These are phyloP conservation scores for Ascaphus truei DNA, from an alignment of 2,113 vertebrate genomes.

Conservation along the genomic window DNA sequence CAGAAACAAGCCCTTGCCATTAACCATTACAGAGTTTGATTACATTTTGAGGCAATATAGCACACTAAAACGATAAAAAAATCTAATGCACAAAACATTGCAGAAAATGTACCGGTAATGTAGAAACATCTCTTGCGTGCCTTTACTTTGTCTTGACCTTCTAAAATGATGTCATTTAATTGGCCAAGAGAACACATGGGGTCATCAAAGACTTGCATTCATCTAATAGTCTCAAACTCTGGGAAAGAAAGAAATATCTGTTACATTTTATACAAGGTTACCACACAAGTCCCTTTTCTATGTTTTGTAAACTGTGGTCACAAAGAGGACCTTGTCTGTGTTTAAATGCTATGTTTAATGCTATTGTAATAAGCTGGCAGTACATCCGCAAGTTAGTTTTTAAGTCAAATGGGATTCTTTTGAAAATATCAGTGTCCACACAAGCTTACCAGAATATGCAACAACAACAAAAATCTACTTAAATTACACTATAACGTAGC, in stretches of 20 bases:
- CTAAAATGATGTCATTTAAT: slow-evolving; percentile 9
- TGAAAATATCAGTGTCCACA: slow-evolving; percentile 15
- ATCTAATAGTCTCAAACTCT: slow-evolving; percentile 8
- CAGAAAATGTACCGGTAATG: background rate
- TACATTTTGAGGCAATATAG: background rate
- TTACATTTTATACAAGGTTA: slow-evolving; percentile 29
- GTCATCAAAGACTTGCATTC: slow-evolving; percentile 31
- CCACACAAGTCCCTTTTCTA: slow-evolving; percentile 15
- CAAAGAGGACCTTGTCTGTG: slow-evolving; percentile 30
- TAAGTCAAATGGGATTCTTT: slow-evolving; percentile 11
- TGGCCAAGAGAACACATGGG: background rate
- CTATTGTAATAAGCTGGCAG: slow-evolving; percentile 29
- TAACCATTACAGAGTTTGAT: background rate
- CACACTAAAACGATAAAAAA: background rate
- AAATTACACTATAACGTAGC: too few relatives aligned
- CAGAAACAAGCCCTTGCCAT: background rate
- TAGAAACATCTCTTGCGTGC: background rate
- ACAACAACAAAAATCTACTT: too few relatives aligned
- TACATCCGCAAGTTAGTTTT: slow-evolving; percentile 10
- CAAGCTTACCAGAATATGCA: too few relatives aligned
- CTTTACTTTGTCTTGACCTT: slow-evolving; percentile 5
- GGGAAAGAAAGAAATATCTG: slow-evolving; percentile 28
- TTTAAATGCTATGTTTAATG: slow-evolving; percentile 20
- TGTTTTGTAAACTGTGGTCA: slow-evolving; percentile 4
- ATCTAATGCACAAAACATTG: background rate